Evolutionary conservation across 2,888 invertebrate species (phyloP).

Genomic region (Ectropis crepuscularia): DNA sequence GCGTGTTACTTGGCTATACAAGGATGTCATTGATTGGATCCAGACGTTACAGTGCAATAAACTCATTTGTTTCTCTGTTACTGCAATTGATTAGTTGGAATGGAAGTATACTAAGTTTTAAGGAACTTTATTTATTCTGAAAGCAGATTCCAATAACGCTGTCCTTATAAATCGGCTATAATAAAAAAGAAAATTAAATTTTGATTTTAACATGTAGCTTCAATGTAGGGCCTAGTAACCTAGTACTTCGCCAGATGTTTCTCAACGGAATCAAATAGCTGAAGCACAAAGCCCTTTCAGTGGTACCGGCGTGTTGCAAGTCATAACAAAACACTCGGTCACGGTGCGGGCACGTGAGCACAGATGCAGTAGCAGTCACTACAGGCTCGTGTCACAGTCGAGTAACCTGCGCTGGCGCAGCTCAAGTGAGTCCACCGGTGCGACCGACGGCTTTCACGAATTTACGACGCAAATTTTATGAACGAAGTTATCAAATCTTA

Average conservation of each 20-base stretch:
- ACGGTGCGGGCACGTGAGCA: conserved; percentile 63
- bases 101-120: no score
- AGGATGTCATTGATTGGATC: conserved; percentile 4
- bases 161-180: no score
- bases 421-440: conserved; percentile 38
- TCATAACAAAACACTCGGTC: conserved; percentile 66
- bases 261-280: conserved; percentile 30
- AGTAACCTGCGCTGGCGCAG: conserved; percentile 50
- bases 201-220: no score
- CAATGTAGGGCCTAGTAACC: neutral
- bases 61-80: neutral
- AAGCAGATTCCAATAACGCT: no score
- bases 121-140: no score
- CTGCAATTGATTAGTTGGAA: no score
- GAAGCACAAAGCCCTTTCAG: conserved; percentile 46
- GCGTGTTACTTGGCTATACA: neutral
- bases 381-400: conserved; percentile 61
- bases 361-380: conserved; percentile 27
- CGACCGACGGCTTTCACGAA: conserved; percentile 27
- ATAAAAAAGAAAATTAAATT: no score
- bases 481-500: conserved; percentile 13
- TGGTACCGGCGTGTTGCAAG: conserved; percentile 49
- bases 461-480: conserved; percentile 18
- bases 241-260: conserved; percentile 32
- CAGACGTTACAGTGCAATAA: conserved; percentile 4